Conservation (phyloP, 2,888 invertebrate species). For the Limulus polyphemus region DNA sequence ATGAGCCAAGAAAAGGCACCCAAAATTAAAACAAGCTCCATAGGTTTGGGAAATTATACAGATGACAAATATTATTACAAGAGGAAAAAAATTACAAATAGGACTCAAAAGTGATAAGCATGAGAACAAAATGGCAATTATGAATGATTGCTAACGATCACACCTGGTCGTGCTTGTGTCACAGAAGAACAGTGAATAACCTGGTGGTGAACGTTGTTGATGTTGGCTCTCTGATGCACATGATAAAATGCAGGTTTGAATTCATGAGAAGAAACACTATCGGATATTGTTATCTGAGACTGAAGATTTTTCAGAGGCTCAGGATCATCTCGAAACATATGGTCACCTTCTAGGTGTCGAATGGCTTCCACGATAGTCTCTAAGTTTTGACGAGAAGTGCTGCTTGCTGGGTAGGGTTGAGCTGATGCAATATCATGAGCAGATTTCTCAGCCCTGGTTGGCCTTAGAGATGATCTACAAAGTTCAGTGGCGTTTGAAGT, state of each 20-base stretch:
- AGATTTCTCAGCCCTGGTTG: background rate
- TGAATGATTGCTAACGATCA: conserved; percentile 54
- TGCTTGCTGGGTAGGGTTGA: conserved; percentile 30
- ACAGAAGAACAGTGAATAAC: conserved; percentile 28
- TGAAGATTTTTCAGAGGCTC: background rate
- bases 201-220: conserved; percentile 21
- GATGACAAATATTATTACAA: no score
- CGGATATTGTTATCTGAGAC: background rate
- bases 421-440: background rate
- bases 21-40: no score
- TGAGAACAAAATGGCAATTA: conserved; percentile 7
- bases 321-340: conserved; percentile 61
- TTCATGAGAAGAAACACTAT: background rate
- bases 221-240: background rate
- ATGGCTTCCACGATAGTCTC: conserved; percentile 98
- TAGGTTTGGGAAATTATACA: no score
- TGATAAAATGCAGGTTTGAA: background rate
- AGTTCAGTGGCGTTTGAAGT: no score
- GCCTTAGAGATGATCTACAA: no score
- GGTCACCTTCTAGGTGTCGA: conserved; percentile 90
- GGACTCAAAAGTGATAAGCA: no score
- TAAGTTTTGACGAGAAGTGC: conserved; percentile 80
- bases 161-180: conserved; percentile 68
- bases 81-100: no score
- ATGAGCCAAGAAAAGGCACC: no score